phyloP scores from a whole-genome alignment of 2,113 vertebrate genomes.

The Acrocephalus arundinaceus region DNA sequence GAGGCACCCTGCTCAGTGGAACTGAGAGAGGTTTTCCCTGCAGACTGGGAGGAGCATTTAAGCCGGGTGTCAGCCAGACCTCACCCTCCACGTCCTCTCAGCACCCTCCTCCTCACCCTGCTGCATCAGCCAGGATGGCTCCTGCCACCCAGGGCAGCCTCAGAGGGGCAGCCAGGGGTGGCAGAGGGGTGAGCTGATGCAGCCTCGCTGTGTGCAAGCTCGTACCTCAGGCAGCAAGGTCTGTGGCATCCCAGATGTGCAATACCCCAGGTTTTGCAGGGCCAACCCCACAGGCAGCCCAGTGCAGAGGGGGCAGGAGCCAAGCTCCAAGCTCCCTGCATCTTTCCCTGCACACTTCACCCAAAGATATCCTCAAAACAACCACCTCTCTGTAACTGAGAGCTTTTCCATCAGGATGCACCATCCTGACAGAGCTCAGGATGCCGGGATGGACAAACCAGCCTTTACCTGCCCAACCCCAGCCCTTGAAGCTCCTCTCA shows the following conservation, averaged over 20 bases:
- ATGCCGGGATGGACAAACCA: background rate
- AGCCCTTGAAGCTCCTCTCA: background rate
- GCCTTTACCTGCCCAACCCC: background rate
- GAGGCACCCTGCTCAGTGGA: background rate
- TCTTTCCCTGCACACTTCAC: background rate
- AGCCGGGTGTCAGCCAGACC: background rate
- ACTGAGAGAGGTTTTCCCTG: background rate
- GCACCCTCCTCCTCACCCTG: background rate
- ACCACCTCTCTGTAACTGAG: background rate
- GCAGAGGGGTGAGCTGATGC: background rate
- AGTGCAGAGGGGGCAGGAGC: background rate
- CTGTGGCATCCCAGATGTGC: background rate
- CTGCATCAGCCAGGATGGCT: background rate
- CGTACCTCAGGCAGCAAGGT: background rate
- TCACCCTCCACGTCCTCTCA: background rate
- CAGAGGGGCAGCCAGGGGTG: rapidly evolving
- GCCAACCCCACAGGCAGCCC: background rate
- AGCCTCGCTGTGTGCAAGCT: background rate
- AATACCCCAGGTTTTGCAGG: background rate
- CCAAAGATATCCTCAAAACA: background rate
- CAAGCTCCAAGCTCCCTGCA: background rate
- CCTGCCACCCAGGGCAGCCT: background rate
- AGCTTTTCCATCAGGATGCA: background rate
- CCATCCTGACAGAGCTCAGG: background rate
- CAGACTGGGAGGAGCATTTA: background rate